These are phyloP conservation scores for Hemicrepidius hirtus DNA, from an alignment of 2,888 invertebrate genomes.

Conservation along the genomic window DNA sequence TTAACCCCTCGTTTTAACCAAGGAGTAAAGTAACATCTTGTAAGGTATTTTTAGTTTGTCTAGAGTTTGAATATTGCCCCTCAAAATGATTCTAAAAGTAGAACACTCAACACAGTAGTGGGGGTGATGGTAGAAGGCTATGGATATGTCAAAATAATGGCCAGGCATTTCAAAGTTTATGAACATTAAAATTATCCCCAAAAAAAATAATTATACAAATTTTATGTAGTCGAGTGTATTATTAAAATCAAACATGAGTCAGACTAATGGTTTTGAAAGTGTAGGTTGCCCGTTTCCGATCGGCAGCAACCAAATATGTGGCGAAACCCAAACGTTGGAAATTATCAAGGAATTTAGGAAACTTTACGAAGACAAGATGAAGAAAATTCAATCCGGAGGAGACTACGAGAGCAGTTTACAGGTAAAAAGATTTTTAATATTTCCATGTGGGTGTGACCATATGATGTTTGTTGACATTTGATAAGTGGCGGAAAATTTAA, in stretches of 20 bases:
- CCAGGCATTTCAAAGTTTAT: constrained; percentile 47
- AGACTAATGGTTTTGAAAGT: not conserved
- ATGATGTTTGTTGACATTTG: constrained; percentile 4
- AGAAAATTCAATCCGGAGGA: constrained; percentile 74
- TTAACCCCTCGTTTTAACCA: no score
- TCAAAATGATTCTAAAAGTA: not conserved
- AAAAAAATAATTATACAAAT: constrained; percentile 45
- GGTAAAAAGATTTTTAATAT: constrained; percentile 28
- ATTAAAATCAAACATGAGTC: constrained; percentile 33
- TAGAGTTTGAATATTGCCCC: no score
- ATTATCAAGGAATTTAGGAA: constrained; percentile 78
- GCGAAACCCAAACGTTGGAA: constrained; percentile 70
- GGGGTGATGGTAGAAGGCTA: constrained; percentile 40
- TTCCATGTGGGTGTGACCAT: constrained; percentile 31
- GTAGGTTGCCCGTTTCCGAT: not conserved
- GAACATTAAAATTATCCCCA: constrained; percentile 45
- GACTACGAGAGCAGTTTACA: constrained; percentile 55
- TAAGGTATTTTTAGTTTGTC: constrained; percentile 7
- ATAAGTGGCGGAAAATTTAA: constrained; percentile 22
- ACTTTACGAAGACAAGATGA: constrained; percentile 78
- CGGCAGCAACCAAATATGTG: constrained; percentile 56
- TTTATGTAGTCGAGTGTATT: constrained; percentile 41
- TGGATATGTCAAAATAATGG: constrained; percentile 55
- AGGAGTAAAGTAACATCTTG: not conserved
- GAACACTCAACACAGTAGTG: constrained; percentile 18